Evolutionary conservation across 2,797 vertebrate genomes (phyloP).

Genomic region (Cyclopterus lumpus): DNA sequence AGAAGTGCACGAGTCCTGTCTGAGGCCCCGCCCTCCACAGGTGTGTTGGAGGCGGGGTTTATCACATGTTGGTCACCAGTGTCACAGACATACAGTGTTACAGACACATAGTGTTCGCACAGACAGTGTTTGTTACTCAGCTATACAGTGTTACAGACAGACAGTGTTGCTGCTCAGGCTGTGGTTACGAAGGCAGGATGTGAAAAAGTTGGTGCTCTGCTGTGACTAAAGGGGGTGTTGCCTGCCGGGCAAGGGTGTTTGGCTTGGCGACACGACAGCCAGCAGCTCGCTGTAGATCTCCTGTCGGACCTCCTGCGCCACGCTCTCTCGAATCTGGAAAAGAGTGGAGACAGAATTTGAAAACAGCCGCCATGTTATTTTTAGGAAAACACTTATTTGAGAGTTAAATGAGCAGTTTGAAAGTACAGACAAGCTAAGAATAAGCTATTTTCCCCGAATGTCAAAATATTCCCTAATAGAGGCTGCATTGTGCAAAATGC

Average conservation of each 20-base stretch:
- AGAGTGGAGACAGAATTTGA: background rate
- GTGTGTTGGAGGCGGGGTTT: constrained; percentile 13
- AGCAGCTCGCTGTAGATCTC: constrained; percentile 94
- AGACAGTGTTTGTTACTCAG: constrained; percentile 65
- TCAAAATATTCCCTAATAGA: background rate
- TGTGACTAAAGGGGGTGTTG: constrained; percentile 62
- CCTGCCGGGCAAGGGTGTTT: constrained; percentile 63
- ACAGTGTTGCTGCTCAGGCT: constrained; percentile 61
- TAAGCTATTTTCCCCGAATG: background rate
- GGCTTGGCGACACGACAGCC: constrained; percentile 86
- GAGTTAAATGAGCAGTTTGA: background rate
- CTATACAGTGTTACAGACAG: constrained; percentile 70
- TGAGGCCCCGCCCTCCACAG: constrained; percentile 10
- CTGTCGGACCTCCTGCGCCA: constrained; percentile 92
- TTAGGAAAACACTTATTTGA: background rate
- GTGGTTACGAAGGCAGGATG: constrained; percentile 41
- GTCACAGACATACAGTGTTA: constrained; percentile 73
- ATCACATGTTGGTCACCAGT: constrained; percentile 55
- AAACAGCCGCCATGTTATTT: background rate
- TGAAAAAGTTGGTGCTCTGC: constrained; percentile 29
- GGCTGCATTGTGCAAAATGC: too few species aligned
- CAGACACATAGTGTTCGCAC: constrained; percentile 56
- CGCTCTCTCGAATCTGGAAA: constrained; percentile 91
- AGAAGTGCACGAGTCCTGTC: background rate
- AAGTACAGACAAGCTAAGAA: background rate